Percentiles rank a stretch among this genome's conserved stretches.
phyloP scores from a whole-genome alignment of 2,888 invertebrate genomes.

The Cynaeus angustus region DNA sequence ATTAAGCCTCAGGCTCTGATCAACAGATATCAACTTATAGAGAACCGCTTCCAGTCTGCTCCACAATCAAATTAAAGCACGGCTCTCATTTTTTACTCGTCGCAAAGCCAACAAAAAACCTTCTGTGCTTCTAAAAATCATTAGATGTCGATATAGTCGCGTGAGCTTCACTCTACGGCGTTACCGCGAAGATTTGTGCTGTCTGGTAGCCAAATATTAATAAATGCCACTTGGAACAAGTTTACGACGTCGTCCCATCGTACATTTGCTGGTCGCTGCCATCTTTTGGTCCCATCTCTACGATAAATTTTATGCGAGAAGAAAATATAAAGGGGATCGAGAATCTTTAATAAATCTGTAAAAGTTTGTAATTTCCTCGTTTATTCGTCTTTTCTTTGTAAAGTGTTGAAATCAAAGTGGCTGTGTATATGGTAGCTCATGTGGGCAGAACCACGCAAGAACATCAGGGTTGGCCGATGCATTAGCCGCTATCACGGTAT shows the following conservation, averaged over 20 bases:
- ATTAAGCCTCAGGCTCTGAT: constrained; percentile 33
- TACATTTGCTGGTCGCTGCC: not conserved
- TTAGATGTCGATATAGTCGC: not conserved
- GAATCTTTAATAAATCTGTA: not conserved
- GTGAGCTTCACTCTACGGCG: constrained; percentile 6
- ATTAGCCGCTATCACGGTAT: constrained; percentile 62
- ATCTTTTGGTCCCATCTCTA: constrained; percentile 6
- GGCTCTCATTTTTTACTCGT: constrained; percentile 22
- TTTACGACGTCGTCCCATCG: constrained; percentile 18
- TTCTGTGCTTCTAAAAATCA: too few relatives aligned
- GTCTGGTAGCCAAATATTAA: constrained; percentile 34
- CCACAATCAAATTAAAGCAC: constrained; percentile 35
- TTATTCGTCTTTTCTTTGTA: not conserved
- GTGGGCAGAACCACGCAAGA: constrained; percentile 56
- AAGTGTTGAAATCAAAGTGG: constrained; percentile 42
- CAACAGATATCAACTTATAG: constrained; percentile 38
- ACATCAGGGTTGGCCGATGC: constrained; percentile 60
- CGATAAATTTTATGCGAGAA: constrained; percentile 22
- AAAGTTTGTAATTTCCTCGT: not conserved
- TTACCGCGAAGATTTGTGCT: constrained; percentile 21
- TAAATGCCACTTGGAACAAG: constrained; percentile 6
- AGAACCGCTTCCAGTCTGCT: constrained; percentile 40
- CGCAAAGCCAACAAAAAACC: not conserved
- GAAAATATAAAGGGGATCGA: too few relatives aligned
- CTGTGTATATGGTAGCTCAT: constrained; percentile 55